Evolutionary conservation across 30 jellyfish, hydroid and myxozoan species (phyloP).

Genomic region (Hydra vulgaris): DNA sequence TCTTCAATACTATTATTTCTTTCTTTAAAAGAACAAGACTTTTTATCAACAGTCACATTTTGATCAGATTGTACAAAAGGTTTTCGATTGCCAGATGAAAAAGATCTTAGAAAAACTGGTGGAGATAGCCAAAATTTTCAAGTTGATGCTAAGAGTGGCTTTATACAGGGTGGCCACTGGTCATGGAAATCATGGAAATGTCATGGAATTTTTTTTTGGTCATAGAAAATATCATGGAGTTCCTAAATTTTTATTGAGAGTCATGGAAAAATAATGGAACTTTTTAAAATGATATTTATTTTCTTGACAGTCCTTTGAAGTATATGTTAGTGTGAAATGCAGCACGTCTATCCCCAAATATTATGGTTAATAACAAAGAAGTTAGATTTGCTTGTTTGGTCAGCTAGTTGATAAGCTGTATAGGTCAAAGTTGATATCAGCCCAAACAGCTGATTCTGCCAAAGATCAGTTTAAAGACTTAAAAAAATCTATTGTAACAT

Average conservation of each 20-base stretch:
- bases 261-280: neutral
- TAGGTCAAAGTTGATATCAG: too few species aligned
- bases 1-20: slow-evolving; percentile 23
- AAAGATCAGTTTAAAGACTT: too few species aligned
- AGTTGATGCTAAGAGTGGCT: slow-evolving; percentile 1
- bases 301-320: too few species aligned
- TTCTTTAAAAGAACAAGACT: slow-evolving; percentile 26
- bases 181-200: slow-evolving; percentile 9
- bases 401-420: too few species aligned
- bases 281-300: too few species aligned
- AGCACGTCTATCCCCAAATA: too few species aligned
- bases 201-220: neutral
- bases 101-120: slow-evolving; percentile 31
- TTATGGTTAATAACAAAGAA: too few species aligned
- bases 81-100: slow-evolving; percentile 30
- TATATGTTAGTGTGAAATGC: too few species aligned
- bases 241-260: neutral
- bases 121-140: slow-evolving; percentile 17
- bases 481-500: too few species aligned
- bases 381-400: too few species aligned
- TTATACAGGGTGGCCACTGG: neutral
- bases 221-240: too few species aligned
- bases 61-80: slow-evolving; percentile 38
- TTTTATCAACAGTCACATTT: slow-evolving; percentile 34
- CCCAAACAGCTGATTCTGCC: too few species aligned